Conservation (phyloP, 2,888 invertebrate species). For the Limulus polyphemus region DNA sequence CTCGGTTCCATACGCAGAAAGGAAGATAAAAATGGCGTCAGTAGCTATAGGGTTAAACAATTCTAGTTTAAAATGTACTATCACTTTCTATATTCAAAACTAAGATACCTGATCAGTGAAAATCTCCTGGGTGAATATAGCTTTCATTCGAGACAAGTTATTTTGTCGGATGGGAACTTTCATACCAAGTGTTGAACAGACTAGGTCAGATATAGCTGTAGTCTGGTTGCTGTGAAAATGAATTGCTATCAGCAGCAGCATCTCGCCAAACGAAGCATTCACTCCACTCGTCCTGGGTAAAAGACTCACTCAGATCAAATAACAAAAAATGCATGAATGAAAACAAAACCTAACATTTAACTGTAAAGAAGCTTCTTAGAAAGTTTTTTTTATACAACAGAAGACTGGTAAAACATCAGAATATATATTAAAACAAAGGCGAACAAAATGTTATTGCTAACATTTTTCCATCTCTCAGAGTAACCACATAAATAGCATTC, state of each 20-base stretch:
- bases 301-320: not conserved
- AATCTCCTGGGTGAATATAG: constrained; percentile 89
- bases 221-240: constrained; percentile 94
- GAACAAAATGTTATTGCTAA: no score
- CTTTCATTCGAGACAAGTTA: constrained; percentile 74
- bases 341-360: not conserved
- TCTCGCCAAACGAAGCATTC: constrained; percentile 75
- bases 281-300: constrained; percentile 58
- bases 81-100: no score
- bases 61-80: no score
- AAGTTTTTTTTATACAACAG: no score
- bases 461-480: no score
- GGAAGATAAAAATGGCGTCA: no score
- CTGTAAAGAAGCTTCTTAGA: not conserved
- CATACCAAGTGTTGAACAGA: constrained; percentile 88
- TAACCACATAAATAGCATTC: no score
- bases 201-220: constrained; percentile 80
- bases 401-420: no score
- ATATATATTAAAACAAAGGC: no score
- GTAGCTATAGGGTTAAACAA: no score
- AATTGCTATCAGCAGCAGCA: constrained; percentile 87
- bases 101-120: constrained; percentile 74
- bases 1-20: no score
- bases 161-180: constrained; percentile 77
- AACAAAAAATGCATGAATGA: not conserved